A percentile compares a stretch with the other conserved stretches of the same genome.
phyloP scores from a whole-genome alignment of 1,140 invertebrate genomes.

The Mesaphorura yosii region DNA sequence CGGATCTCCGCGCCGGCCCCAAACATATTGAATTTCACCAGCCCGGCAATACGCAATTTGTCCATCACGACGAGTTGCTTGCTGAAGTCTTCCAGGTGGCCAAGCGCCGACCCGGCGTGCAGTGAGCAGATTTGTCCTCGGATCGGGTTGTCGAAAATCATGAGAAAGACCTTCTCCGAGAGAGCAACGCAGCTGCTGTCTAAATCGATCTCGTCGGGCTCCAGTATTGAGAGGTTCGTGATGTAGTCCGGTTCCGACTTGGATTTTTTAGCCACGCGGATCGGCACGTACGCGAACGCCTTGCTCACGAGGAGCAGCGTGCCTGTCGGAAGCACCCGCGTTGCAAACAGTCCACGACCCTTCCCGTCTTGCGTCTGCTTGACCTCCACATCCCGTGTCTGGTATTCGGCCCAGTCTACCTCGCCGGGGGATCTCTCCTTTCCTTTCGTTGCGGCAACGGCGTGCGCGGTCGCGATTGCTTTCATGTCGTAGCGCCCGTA shows the following conservation, averaged over 20 bases:
- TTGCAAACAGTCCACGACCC: neutral
- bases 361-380: neutral
- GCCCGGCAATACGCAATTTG: neutral
- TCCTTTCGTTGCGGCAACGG: neutral
- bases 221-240: neutral
- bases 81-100: neutral
- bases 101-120: neutral
- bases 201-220: neutral
- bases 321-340: neutral
- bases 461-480: neutral
- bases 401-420: neutral
- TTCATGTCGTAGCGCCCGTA: neutral
- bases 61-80: neutral
- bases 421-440: neutral
- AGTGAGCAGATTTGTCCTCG: neutral
- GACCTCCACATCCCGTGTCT: neutral
- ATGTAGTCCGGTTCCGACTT: neutral
- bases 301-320: neutral
- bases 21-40: constrained; percentile 1
- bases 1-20: neutral
- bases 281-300: neutral
- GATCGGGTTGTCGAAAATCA: neutral
- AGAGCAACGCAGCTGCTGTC: neutral
- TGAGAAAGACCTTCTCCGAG: neutral
- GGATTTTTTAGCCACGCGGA: neutral